phyloP scores from a whole-genome alignment of 2,888 invertebrate genomes.

The Biston betularia region DNA sequence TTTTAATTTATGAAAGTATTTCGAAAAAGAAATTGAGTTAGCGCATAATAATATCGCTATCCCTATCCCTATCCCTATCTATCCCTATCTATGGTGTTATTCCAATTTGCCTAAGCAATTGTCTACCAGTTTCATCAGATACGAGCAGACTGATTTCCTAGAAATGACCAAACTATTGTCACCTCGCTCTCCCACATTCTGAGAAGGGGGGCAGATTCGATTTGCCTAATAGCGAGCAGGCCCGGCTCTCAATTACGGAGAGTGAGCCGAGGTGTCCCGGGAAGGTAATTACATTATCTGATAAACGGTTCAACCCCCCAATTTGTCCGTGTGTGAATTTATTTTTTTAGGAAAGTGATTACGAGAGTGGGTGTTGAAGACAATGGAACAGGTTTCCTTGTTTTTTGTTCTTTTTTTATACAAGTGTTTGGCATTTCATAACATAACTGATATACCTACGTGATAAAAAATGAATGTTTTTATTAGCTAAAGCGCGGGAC shows the following conservation, averaged over 20 bases:
- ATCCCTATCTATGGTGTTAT: too few species aligned
- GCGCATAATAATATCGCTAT: too few species aligned
- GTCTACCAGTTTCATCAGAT: background rate
- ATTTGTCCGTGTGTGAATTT: constrained; percentile 46
- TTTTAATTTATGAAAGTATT: too few species aligned
- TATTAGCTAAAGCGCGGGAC: too few species aligned
- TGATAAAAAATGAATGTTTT: background rate
- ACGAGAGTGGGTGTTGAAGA: constrained; percentile 16
- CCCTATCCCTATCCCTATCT: too few species aligned
- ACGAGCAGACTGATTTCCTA: background rate
- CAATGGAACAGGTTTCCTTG: background rate
- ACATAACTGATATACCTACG: background rate
- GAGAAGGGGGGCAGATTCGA: constrained; percentile 75
- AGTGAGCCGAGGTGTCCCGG: constrained; percentile 80
- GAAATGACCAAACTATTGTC: background rate
- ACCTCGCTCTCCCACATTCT: constrained; percentile 34
- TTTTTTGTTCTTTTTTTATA: background rate
- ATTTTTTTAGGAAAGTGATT: constrained; percentile 27
- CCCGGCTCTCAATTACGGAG: constrained; percentile 81
- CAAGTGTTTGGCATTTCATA: background rate
- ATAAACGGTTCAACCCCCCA: constrained; percentile 65
- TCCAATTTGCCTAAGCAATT: too few species aligned
- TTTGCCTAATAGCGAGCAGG: constrained; percentile 83
- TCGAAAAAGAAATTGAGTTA: too few species aligned
- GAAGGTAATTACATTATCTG: constrained; percentile 84